These are phyloP conservation scores for Erinaceus europaeus DNA, from an alignment of 2,113 vertebrate genomes.

Conservation along the genomic window DNA sequence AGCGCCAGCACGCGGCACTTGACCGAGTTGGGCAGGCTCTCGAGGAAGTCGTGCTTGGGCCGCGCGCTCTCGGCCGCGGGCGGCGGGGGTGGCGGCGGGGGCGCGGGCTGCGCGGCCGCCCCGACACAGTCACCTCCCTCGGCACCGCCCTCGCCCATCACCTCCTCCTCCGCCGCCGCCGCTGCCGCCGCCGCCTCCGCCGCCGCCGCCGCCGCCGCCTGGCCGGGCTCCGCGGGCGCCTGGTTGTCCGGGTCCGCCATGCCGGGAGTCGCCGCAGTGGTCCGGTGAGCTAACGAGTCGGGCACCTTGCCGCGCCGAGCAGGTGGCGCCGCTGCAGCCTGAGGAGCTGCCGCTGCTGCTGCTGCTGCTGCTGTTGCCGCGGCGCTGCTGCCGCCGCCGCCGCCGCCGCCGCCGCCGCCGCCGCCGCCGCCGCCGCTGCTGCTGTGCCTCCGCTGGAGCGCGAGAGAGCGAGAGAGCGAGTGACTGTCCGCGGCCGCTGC, in stretches of 20 bases:
- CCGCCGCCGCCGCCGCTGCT: too few species aligned
- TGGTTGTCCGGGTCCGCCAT: conserved; percentile 55
- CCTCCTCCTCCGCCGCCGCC: background rate
- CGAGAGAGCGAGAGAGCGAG: too few species aligned
- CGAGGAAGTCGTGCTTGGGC: conserved; percentile 47
- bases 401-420: too few species aligned
- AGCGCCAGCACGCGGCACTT: conserved; percentile 59
- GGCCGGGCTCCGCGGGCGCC: background rate
- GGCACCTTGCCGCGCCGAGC: too few species aligned
- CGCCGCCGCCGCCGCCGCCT: background rate
- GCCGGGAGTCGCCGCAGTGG: background rate
- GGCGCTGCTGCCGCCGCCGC: background rate
- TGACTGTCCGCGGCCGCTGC: too few species aligned
- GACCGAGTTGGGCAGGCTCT: conserved; percentile 54
- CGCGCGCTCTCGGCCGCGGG: conserved; percentile 15
- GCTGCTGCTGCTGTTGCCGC: conserved; percentile 6
- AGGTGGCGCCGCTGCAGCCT: background rate
- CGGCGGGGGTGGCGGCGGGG: too few species aligned
- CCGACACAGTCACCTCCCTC: background rate
- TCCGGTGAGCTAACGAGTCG: background rate
- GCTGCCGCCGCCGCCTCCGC: background rate
- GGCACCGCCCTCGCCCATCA: conserved; percentile 23
- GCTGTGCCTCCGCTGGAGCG: too few species aligned
- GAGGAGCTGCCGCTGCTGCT: background rate
- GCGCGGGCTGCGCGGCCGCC: too few species aligned